phyloP scores from a whole-genome alignment of 2,113 vertebrate species.

The Nestor notabilis region DNA sequence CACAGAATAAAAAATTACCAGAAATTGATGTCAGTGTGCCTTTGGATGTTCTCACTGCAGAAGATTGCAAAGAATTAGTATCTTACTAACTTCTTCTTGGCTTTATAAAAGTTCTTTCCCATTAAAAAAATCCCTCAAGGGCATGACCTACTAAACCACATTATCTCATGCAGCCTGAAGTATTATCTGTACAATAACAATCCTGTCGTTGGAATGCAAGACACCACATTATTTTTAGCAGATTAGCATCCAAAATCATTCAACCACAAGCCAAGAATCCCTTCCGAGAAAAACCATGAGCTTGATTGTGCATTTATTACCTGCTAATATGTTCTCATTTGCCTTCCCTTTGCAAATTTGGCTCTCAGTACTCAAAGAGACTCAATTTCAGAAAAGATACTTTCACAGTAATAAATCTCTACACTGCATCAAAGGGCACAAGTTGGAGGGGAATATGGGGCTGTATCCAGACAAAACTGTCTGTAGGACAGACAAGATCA shows the following conservation, averaged over 20 bases:
- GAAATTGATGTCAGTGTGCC: background rate
- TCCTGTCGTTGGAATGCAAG: background rate
- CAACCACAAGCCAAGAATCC: background rate
- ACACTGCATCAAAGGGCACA: background rate
- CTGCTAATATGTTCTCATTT: background rate
- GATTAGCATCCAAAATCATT: slow-evolving; percentile 17
- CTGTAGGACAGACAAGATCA: background rate
- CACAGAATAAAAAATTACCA: background rate
- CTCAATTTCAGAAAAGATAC: background rate
- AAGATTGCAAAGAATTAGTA: background rate
- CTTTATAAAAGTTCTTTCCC: background rate
- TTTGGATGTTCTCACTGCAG: background rate
- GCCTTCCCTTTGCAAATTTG: background rate
- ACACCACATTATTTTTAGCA: background rate
- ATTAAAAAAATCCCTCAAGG: background rate
- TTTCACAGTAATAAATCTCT: background rate
- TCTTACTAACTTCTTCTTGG: background rate
- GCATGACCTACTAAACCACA: slow-evolving; percentile 2
- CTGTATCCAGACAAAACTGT: background rate
- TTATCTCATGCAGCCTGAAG: background rate
- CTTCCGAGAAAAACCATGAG: background rate
- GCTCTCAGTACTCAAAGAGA: background rate
- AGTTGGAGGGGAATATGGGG: background rate
- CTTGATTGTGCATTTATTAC: background rate
- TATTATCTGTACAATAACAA: background rate